These are phyloP conservation scores for Drosophila neotestacea DNA, from an alignment of 2,888 invertebrate genomes.

Conservation along the genomic window DNA sequence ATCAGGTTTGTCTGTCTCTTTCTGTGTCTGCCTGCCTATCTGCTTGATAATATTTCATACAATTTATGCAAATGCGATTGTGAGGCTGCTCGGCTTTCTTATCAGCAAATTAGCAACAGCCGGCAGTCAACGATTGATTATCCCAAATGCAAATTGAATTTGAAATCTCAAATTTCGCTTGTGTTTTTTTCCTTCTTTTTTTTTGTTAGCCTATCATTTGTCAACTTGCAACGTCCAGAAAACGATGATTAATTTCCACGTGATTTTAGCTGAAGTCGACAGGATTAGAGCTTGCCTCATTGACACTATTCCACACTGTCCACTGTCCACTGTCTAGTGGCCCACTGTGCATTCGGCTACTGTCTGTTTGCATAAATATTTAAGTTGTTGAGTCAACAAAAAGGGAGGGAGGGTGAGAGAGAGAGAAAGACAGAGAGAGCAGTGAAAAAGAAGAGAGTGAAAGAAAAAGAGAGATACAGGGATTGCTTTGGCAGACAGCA, in stretches of 20 bases:
- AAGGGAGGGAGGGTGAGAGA: background rate
- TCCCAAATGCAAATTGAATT: constrained; percentile 73
- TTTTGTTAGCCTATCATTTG: constrained; percentile 44
- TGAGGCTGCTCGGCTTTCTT: constrained; percentile 36
- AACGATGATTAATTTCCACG: constrained; percentile 71
- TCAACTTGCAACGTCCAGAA: constrained; percentile 40
- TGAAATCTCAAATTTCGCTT: constrained; percentile 14
- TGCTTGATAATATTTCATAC: constrained; percentile 35
- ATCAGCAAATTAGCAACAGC: constrained; percentile 64
- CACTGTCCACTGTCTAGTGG: constrained; percentile 27
- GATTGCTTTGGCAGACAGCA: constrained; percentile 16
- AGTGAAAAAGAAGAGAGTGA: constrained; percentile 8
- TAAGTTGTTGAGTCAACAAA: constrained; percentile 75
- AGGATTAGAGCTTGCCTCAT: constrained; percentile 56
- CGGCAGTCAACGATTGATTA: constrained; percentile 67
- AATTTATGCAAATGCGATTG: constrained; percentile 55
- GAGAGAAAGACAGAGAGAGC: background rate
- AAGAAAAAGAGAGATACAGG: constrained; percentile 1
- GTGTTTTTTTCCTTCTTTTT: no score
- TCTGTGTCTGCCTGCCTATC: background rate
- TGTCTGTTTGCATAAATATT: constrained; percentile 67
- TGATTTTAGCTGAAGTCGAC: constrained; percentile 49
- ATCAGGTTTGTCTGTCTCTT: background rate
- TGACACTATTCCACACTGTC: constrained; percentile 42
- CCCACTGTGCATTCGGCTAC: constrained; percentile 34